phyloP scores from a whole-genome alignment of 2,113 vertebrate species.

The Micronisus gabar region DNA sequence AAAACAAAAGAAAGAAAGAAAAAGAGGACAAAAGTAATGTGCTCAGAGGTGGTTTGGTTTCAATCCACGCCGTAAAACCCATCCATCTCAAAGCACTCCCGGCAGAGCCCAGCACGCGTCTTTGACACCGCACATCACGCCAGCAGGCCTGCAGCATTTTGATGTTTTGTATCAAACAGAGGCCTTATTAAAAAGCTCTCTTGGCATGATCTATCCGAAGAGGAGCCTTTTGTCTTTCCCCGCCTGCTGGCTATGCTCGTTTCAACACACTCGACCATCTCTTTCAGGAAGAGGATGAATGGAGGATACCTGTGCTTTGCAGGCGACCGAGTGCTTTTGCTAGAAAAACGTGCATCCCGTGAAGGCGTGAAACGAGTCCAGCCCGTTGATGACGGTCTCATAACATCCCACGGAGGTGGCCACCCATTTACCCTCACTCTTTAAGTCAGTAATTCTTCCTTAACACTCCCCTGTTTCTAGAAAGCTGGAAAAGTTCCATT shows the following conservation, averaged over 20 bases:
- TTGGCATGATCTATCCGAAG: background rate
- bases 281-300: background rate
- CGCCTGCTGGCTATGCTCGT: background rate
- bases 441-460: background rate
- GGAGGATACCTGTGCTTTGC: background rate
- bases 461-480: background rate
- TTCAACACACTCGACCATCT: background rate
- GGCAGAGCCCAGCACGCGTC: background rate
- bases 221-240: background rate
- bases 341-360: background rate
- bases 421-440: background rate
- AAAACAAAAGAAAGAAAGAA: background rate
- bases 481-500: background rate
- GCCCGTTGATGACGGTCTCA: background rate
- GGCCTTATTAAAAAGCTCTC: background rate
- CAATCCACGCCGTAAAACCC: background rate
- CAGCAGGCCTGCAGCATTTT: background rate
- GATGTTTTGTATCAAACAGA: background rate
- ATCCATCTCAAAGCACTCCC: background rate
- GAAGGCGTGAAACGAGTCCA: background rate
- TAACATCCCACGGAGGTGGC: background rate
- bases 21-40: background rate
- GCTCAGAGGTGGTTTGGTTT: background rate
- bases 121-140: background rate
- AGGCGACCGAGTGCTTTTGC: background rate